phyloP scores from a whole-genome alignment of 2,797 vertebrate species.

The Rhinella marina region DNA sequence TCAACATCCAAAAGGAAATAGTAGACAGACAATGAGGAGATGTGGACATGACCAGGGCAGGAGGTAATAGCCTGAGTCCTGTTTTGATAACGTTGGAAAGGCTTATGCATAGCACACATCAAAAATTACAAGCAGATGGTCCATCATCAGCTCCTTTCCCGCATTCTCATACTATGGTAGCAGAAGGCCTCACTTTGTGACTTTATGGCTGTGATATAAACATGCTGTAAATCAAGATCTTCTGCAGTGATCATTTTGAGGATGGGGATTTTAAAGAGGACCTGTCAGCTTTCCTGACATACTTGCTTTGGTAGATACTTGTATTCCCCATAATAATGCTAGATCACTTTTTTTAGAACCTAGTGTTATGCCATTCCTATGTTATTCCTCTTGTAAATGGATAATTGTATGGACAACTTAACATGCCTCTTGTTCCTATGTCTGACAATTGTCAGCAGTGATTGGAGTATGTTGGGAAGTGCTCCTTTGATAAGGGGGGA shows the following conservation, averaged over 20 bases:
- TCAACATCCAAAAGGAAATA: background rate
- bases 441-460: no score
- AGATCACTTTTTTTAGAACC: no score
- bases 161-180: background rate
- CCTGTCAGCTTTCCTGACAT: no score
- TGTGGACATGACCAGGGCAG: constrained; percentile 2
- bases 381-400: background rate
- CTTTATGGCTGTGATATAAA: background rate
- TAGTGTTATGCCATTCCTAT: background rate
- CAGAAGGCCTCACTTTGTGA: background rate
- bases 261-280: no score
- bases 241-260: no score
- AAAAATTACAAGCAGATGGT: background rate
- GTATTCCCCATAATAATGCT: no score
- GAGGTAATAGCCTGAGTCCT: background rate
- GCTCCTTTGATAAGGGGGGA: no score
- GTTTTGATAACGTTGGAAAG: background rate
- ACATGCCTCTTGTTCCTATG: background rate
- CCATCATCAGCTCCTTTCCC: background rate
- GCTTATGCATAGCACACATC: background rate
- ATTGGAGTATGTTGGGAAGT: no score
- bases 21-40: background rate
- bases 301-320: no score
- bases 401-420: background rate
- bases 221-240: no score